These are phyloP conservation scores for Rhynchophorus ferrugineus DNA, from an alignment of 1,140 invertebrate genomes.

Conservation along the genomic window DNA sequence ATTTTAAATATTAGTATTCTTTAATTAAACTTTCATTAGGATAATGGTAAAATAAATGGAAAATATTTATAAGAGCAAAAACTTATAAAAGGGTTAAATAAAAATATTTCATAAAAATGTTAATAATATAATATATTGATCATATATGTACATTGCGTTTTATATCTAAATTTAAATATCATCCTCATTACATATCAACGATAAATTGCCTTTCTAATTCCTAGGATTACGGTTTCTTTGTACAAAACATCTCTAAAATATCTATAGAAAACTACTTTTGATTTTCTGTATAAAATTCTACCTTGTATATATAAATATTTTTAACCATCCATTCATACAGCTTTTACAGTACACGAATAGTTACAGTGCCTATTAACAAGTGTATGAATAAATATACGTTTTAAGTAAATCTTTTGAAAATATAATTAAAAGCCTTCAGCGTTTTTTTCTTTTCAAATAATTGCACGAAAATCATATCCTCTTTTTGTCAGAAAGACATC, in stretches of 20 bases:
- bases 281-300: slow-evolving; percentile 41
- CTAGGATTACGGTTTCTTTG: slow-evolving; percentile 31
- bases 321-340: slow-evolving; percentile 6
- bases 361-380: slow-evolving; percentile 14
- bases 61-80: too few relatives aligned
- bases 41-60: too few relatives aligned
- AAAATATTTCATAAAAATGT: slow-evolving; percentile 6
- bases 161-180: slow-evolving; percentile 24
- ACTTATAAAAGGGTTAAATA: too few relatives aligned
- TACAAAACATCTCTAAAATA: slow-evolving; percentile 42
- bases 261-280: slow-evolving; percentile 41
- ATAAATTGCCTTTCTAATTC: slow-evolving; percentile 15
- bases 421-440: slow-evolving; percentile 1
- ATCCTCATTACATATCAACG: slow-evolving; percentile 14
- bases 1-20: too few relatives aligned
- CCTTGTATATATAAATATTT: slow-evolving; percentile 28
- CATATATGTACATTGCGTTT: slow-evolving; percentile 19
- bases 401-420: slow-evolving; percentile 5
- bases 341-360: slow-evolving; percentile 6
- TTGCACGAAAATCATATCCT: slow-evolving; percentile 28
- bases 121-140: slow-evolving; percentile 24
- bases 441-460: slow-evolving; percentile 12
- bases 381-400: slow-evolving; percentile 12
- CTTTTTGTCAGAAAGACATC: slow-evolving; percentile 21
- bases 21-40: too few relatives aligned